Evolutionary conservation across 2,113 vertebrate genomes (phyloP).

Genomic region (Excalfactoria chinensis): DNA sequence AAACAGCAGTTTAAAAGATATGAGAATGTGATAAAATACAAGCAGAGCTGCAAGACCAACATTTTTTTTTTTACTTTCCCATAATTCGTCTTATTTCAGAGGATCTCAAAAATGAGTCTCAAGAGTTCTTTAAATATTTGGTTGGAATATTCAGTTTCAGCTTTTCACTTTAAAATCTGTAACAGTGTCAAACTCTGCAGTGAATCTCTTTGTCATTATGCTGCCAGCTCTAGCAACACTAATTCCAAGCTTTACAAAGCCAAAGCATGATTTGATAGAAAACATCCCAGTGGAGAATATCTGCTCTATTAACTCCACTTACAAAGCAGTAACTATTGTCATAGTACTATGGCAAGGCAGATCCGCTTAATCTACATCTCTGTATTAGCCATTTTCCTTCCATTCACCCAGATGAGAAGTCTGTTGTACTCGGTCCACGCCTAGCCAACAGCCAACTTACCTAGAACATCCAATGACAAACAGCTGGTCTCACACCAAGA

Average conservation of each 20-base stretch:
- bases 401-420: not conserved
- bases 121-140: not conserved
- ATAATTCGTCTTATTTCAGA: not conserved
- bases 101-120: not conserved
- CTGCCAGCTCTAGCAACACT: not conserved
- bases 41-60: not conserved
- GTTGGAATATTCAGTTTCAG: not conserved
- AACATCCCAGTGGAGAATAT: not conserved
- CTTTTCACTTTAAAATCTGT: not conserved
- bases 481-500: not conserved
- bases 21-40: not conserved
- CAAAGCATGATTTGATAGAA: not conserved
- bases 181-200: not conserved
- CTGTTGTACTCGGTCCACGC: not conserved
- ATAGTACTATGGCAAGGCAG: not conserved
- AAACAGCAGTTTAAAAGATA: not conserved
- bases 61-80: not conserved
- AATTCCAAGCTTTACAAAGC: not conserved
- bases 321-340: not conserved
- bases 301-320: not conserved
- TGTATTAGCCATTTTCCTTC: not conserved
- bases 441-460: not conserved
- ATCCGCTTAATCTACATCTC: not conserved
- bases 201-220: not conserved
- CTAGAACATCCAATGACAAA: not conserved